Conservation (phyloP, 2,888 invertebrate genomes). For the Miltochrista miniata region DNA sequence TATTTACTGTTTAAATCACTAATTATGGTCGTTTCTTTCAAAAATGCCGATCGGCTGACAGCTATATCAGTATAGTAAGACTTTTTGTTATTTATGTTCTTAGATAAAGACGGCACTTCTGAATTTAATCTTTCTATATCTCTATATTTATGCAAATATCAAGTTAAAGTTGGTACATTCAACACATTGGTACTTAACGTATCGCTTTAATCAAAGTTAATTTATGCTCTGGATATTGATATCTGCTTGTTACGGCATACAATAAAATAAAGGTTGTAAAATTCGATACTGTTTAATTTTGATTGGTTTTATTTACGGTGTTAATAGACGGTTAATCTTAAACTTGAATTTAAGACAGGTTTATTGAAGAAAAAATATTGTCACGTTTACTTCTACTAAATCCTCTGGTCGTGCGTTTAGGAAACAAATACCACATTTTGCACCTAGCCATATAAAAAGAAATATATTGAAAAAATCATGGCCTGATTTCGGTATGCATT, state of each 20-base stretch:
- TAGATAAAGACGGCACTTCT: neutral
- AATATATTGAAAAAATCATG: no score
- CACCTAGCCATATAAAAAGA: no score
- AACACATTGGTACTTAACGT: slow-evolving; percentile 21
- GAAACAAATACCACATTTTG: no score
- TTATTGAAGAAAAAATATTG: slow-evolving; percentile 1
- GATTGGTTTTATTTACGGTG: slow-evolving; percentile 19
- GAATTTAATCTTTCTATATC: neutral
- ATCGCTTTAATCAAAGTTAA: slow-evolving; percentile 16
- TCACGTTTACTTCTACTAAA: slow-evolving; percentile 7
- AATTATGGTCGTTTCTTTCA: no score
- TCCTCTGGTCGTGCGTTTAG: neutral
- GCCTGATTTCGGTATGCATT: no score
- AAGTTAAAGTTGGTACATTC: slow-evolving; percentile 9
- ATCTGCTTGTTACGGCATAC: slow-evolving; percentile 23
- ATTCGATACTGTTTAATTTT: slow-evolving; percentile 17
- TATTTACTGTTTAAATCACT: no score
- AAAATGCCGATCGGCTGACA: no score
- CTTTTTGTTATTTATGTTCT: neutral
- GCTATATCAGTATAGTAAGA: no score
- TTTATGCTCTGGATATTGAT: slow-evolving; percentile 27
- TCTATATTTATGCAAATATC: neutral
- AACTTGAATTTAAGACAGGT: slow-evolving; percentile 18
- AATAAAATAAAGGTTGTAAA: slow-evolving; percentile 23
- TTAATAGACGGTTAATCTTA: slow-evolving; percentile 21